Percentiles rank a stretch among this genome's conserved stretches.
Evolutionary conservation across 1,140 invertebrate species (phyloP).

Genomic region (Macrocentrus cingulum): DNA sequence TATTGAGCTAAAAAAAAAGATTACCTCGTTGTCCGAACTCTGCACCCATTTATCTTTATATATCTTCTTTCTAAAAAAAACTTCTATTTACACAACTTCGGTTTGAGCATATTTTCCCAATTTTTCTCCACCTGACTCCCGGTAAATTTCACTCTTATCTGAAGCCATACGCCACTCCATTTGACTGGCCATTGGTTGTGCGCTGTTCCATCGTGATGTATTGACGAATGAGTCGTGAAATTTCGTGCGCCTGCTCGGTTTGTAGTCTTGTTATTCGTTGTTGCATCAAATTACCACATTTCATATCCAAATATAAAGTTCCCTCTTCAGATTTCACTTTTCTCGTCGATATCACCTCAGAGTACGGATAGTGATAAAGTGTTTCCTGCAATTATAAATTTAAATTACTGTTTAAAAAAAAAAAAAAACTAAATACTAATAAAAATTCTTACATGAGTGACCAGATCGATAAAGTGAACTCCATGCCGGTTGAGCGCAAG

Average conservation of each 20-base stretch:
- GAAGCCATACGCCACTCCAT: constrained; percentile 46
- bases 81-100: constrained; percentile 49
- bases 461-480: constrained; percentile 89
- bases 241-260: constrained; percentile 95
- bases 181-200: constrained; percentile 48
- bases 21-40: too few relatives aligned
- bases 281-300: constrained; percentile 94
- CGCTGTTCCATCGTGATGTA: constrained; percentile 88
- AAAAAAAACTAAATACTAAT: constrained; percentile 19
- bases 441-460: constrained; percentile 76
- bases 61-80: too few relatives aligned
- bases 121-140: background rate
- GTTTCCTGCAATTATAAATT: constrained; percentile 67
- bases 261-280: constrained; percentile 93
- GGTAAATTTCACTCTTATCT: constrained; percentile 38
- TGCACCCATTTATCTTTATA: background rate
- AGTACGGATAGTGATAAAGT: constrained; percentile 87
- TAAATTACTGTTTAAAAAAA: constrained; percentile 15
- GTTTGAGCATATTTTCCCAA: constrained; percentile 41
- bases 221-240: constrained; percentile 91
- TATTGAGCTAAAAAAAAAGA: too few relatives aligned
- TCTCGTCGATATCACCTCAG: constrained; percentile 92
- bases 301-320: constrained; percentile 93
- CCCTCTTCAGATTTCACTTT: constrained; percentile 92
- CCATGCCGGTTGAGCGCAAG: constrained; percentile 90